Evolutionary conservation across 2,888 invertebrate species (phyloP).

Genomic region (Bhutanitis thaidina): DNA sequence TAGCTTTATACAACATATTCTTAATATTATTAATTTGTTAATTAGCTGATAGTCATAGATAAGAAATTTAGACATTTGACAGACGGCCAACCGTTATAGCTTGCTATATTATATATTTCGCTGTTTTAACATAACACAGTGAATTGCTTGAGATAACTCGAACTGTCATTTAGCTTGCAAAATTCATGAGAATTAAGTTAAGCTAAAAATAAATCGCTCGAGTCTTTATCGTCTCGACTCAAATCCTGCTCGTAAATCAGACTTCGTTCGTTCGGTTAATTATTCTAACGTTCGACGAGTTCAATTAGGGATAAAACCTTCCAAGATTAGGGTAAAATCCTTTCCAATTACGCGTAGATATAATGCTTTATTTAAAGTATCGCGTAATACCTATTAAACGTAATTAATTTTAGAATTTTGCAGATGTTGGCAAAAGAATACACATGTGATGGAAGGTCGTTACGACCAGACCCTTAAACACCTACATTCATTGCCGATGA

Average conservation of each 20-base stretch:
- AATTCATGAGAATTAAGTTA: slow-evolving; percentile 15
- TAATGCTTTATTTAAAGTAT: not conserved
- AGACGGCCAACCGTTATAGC: no score
- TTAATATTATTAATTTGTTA: no score
- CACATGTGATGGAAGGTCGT: no score
- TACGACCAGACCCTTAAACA: no score
- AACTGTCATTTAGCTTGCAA: slow-evolving; percentile 1
- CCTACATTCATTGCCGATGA: no score
- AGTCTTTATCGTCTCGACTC: slow-evolving; percentile 33
- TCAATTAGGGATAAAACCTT: slow-evolving; percentile 10
- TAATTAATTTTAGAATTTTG: not conserved
- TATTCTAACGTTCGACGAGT: slow-evolving; percentile 33
- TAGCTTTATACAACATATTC: no score
- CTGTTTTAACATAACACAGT: not conserved
- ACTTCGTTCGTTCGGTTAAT: slow-evolving; percentile 33
- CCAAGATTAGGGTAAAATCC: slow-evolving; percentile 6
- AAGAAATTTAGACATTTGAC: no score
- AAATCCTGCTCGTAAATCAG: slow-evolving; percentile 40
- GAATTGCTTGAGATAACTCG: slow-evolving; percentile 7
- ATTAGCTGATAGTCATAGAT: no score
- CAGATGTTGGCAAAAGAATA: no score
- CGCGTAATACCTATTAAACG: not conserved
- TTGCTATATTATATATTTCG: no score
- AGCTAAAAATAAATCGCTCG: slow-evolving; percentile 19
- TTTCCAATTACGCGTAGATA: slow-evolving; percentile 2